Evolutionary conservation across 2,797 vertebrate species (phyloP).

Genomic region (Luscinia megarhynchos): DNA sequence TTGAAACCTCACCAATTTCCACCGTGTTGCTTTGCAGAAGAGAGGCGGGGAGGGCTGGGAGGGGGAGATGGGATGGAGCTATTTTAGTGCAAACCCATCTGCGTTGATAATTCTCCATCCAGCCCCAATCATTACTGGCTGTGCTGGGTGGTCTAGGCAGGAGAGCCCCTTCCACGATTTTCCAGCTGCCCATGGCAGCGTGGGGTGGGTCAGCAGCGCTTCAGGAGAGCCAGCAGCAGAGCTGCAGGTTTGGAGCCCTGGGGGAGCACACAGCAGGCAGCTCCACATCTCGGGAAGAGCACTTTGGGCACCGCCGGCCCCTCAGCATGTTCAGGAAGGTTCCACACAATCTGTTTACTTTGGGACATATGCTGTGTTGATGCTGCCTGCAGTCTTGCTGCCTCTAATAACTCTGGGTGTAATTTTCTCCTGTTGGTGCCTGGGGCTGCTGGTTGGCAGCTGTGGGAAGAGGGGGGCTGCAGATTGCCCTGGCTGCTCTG

Average conservation of each 20-base stretch:
- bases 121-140: not conserved
- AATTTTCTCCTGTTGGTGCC: not conserved
- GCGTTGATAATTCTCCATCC: not conserved
- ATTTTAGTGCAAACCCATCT: constrained; percentile 32
- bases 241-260: rapidly evolving
- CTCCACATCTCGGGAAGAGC: not conserved
- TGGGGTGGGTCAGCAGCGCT: not conserved
- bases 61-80: not conserved
- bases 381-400: constrained; percentile 9
- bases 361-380: not conserved
- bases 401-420: constrained; percentile 37
- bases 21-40: not conserved
- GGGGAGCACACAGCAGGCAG: not conserved
- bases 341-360: constrained; percentile 11
- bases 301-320: not conserved
- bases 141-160: not conserved
- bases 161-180: not conserved
- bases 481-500: not conserved
- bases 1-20: not conserved
- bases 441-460: not conserved
- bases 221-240: not conserved
- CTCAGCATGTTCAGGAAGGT: not conserved
- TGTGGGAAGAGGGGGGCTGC: not conserved
- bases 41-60: not conserved
- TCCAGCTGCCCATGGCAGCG: not conserved